These are phyloP conservation scores for Dasyornis broadbenti DNA, from an alignment of 2,113 vertebrate species.

Conservation along the genomic window DNA sequence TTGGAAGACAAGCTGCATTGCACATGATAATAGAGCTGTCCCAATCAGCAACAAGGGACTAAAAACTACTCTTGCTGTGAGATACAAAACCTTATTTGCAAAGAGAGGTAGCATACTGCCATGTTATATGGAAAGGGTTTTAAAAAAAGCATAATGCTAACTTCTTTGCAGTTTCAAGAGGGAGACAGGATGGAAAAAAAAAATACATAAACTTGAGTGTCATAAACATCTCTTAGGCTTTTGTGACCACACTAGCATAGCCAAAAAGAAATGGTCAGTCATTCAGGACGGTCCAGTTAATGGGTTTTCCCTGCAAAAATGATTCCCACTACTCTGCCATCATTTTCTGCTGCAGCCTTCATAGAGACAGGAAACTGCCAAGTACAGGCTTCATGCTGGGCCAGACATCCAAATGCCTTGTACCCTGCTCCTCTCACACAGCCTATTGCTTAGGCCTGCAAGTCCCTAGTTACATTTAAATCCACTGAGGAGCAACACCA, in stretches of 20 bases:
- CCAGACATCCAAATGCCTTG: constrained; percentile 32
- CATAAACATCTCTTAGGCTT: neutral
- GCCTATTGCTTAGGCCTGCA: neutral
- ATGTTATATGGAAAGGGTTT: neutral
- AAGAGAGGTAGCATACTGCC: neutral
- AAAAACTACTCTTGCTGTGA: neutral
- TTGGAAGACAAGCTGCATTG: neutral
- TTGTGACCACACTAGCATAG: neutral
- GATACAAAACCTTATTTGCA: neutral
- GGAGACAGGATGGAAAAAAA: neutral
- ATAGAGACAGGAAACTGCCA: constrained; percentile 20
- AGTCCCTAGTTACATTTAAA: neutral
- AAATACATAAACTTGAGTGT: neutral
- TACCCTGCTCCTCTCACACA: neutral
- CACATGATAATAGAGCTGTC: neutral
- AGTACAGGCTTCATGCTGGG: neutral
- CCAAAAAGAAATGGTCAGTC: neutral
- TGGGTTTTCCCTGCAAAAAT: neutral
- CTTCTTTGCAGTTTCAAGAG: neutral
- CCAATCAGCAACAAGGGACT: neutral
- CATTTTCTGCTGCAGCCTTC: neutral
- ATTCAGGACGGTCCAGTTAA: neutral
- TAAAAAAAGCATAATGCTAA: neutral
- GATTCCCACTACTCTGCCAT: neutral
- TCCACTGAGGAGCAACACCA: neutral